phyloP scores from a whole-genome alignment of 2,888 invertebrate species.

The Antheraea assamensis region DNA sequence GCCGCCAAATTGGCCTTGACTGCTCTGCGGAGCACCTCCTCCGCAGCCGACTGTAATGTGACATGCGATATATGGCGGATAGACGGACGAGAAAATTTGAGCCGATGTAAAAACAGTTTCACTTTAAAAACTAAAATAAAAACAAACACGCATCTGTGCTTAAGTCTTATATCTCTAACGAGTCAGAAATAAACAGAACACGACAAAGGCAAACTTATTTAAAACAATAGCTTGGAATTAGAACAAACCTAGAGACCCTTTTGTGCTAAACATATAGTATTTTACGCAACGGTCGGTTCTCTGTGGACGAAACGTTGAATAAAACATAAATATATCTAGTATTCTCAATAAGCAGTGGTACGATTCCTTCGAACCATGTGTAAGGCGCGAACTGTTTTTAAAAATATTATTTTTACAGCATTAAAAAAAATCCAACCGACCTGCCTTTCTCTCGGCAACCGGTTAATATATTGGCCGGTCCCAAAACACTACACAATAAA shows the following conservation, averaged over 20 bases:
- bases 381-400: neutral
- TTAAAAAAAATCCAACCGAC: neutral
- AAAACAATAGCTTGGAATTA: conserved; percentile 5
- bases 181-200: neutral
- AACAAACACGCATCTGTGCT: neutral
- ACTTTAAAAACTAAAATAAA: neutral
- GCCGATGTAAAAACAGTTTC: no score
- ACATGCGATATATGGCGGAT: no score
- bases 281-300: neutral
- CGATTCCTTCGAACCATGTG: neutral
- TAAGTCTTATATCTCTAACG: neutral
- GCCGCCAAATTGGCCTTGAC: no score
- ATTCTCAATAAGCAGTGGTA: neutral
- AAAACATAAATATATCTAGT: neutral
- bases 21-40: no score
- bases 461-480: neutral
- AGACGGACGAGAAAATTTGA: no score
- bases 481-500: neutral
- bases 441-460: neutral
- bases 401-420: neutral
- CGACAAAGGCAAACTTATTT: neutral
- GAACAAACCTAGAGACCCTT: neutral
- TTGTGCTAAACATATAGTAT: conserved; percentile 4
- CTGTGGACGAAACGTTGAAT: neutral
- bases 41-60: no score